Base-by-base conservation (phyloP, 2,888 invertebrate species). In the Palloptera scutellata region DNA sequence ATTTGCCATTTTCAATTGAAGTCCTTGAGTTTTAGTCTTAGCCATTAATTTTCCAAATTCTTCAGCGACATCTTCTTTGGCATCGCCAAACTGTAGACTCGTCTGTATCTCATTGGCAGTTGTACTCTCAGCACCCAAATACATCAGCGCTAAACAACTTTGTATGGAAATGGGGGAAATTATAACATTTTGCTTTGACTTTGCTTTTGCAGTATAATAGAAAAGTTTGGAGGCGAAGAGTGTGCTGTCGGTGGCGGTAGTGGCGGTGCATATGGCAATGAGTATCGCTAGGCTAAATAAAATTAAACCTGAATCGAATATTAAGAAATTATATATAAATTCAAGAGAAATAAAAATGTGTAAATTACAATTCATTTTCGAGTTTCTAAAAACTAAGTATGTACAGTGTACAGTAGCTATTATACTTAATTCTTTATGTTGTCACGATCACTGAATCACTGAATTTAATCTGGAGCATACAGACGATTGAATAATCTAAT, bases 71-170 rank as follows among this genome's bases (percentile, higher is more conserved):
- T 71, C 61, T 3, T 70, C 41, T 13, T 73, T 75, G 15, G 79
- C 73, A 0, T 77, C 73, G 4, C 51, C 45, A 0, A 83, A 66
- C 3, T 73, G 73, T 1, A 83, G 70, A 1, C 70, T 75, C 4
- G 63, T 65, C 3, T 77, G 74, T 19, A 83, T 67, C 71, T 83
- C 80, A 0, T 72, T 70, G 0, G 79, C 81, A 10, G 83, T 83
- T 10, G 82, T 69, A 0, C 90, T 90, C 0, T 87, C 86, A 0
- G 93, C 89, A 0, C 92, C 94, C 80, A 92, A 90, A 66, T 89
- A 90, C 1, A 92, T 85, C 74, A 93, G 87, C 0, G 90, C 89
- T 66, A 94, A 78, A 0, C 91, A 89, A 64, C 91, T 80, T 82
- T 93, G 92, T 70, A 93, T 81, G 5, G 93, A 92, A 6, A 78